Conservation (phyloP, 1,140 invertebrate genomes). For the Drosophila paulistorum region DNA sequence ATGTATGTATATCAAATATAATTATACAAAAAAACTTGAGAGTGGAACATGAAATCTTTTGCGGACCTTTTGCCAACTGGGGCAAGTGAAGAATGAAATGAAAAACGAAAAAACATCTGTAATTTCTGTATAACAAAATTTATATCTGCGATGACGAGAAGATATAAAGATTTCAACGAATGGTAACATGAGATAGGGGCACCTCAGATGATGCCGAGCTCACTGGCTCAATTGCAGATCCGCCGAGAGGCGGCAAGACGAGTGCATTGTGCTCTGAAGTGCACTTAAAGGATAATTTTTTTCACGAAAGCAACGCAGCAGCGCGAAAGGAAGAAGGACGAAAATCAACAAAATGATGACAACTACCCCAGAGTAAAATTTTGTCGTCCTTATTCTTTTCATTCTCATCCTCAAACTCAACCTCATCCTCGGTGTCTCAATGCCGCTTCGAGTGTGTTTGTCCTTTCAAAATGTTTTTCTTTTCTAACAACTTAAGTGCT, state of each 20-base stretch:
- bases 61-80: background rate
- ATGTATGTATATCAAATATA: background rate
- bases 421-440: constrained; percentile 10
- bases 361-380: constrained; percentile 55
- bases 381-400: constrained; percentile 12
- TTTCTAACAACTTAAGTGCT: constrained; percentile 78
- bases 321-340: constrained; percentile 44
- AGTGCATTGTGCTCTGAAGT: constrained; percentile 77
- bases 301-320: constrained; percentile 46
- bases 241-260: constrained; percentile 24
- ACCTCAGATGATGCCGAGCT: background rate
- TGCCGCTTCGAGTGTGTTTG: constrained; percentile 62
- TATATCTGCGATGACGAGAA: background rate
- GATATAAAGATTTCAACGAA: background rate
- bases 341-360: constrained; percentile 77
- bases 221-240: constrained; percentile 6
- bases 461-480: constrained; percentile 81
- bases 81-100: too few relatives aligned
- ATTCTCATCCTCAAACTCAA: background rate
- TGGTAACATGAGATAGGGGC: constrained; percentile 30
- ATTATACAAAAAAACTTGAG: constrained; percentile 1
- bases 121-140: background rate
- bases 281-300: constrained; percentile 72
- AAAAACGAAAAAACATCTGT: background rate
- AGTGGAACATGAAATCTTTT: background rate